Conservation (phyloP, 1,140 invertebrate species). For the Cyphomyrmex costatus region DNA sequence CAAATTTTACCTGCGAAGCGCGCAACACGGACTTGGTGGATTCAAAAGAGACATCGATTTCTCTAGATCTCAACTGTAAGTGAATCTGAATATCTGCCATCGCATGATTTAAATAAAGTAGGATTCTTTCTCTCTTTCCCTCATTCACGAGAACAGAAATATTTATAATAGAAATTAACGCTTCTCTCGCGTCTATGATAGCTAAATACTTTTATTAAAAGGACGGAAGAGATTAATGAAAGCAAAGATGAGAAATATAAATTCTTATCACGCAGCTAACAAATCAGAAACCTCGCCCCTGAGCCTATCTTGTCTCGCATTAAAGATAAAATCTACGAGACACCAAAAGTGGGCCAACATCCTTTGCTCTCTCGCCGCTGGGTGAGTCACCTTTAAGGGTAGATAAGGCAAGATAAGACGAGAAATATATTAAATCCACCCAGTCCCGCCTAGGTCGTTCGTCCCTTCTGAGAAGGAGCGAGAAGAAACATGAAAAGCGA, state of each 20-base stretch:
- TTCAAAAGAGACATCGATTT: slow-evolving; percentile 91
- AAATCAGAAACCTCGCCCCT: slow-evolving; percentile 75
- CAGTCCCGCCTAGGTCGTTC: slow-evolving; percentile 59
- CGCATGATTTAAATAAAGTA: not conserved
- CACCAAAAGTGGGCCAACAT: slow-evolving; percentile 73
- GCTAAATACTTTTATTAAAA: slow-evolving; percentile 47
- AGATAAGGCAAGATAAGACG: slow-evolving; percentile 77
- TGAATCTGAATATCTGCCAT: slow-evolving; percentile 77
- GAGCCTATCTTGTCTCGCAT: slow-evolving; percentile 78
- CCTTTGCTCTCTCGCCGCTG: slow-evolving; percentile 74
- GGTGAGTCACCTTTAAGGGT: slow-evolving; percentile 75
- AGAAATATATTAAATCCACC: slow-evolving; percentile 78
- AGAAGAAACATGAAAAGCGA: slow-evolving; percentile 63
- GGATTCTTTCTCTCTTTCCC: no score
- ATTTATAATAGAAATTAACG: not conserved
- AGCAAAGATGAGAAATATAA: slow-evolving; percentile 68
- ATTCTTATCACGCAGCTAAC: slow-evolving; percentile 77
- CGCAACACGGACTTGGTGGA: slow-evolving; percentile 93
- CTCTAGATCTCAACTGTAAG: slow-evolving; percentile 94
- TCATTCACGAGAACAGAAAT: not conserved
- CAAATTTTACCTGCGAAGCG: slow-evolving; percentile 94
- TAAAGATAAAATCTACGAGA: slow-evolving; percentile 80
- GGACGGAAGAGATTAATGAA: slow-evolving; percentile 58
- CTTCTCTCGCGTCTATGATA: not conserved
- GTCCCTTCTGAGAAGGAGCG: slow-evolving; percentile 34